These are phyloP conservation scores for Brachystomella parvula DNA, from an alignment of 1,140 invertebrate species.

Conservation along the genomic window DNA sequence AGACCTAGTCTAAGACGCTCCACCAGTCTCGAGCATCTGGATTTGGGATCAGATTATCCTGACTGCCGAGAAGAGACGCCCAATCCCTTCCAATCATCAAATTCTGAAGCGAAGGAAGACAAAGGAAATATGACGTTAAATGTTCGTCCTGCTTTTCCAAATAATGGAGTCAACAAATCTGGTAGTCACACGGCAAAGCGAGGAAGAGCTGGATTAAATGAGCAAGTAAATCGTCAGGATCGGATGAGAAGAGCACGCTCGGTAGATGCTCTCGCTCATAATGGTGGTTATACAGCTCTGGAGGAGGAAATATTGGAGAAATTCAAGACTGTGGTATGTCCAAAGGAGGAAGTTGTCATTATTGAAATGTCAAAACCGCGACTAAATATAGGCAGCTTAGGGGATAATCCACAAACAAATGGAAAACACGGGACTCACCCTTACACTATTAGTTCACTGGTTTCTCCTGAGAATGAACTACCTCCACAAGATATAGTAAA, in stretches of 20 bases:
- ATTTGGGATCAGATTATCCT: slow-evolving; percentile 41
- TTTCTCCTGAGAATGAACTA: slow-evolving; percentile 35
- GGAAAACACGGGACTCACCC: background rate
- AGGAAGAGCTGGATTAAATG: slow-evolving; percentile 18
- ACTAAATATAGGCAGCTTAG: slow-evolving; percentile 22
- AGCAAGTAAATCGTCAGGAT: slow-evolving; percentile 46
- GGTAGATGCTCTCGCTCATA: slow-evolving; percentile 65
- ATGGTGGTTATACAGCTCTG: slow-evolving; percentile 41
- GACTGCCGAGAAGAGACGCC: slow-evolving; percentile 7
- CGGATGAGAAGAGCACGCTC: slow-evolving; percentile 72
- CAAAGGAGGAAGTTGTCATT: slow-evolving; percentile 46
- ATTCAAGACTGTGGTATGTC: slow-evolving; percentile 36
- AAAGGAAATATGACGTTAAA: slow-evolving; percentile 18
- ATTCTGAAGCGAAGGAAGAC: background rate
- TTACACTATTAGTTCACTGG: background rate
- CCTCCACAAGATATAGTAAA: slow-evolving; percentile 36
- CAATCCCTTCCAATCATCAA: slow-evolving; percentile 10
- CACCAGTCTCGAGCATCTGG: slow-evolving; percentile 74
- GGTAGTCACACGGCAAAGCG: slow-evolving; percentile 3
- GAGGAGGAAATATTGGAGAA: slow-evolving; percentile 37
- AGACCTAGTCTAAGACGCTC: slow-evolving; percentile 61
- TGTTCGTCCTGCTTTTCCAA: slow-evolving; percentile 1
- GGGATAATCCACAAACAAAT: background rate
- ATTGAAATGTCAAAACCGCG: slow-evolving; percentile 41
- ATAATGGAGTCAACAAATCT: slow-evolving; percentile 8